Base-by-base conservation (phyloP, 2,113 vertebrate species). In the Lophius piscatorius region DNA sequence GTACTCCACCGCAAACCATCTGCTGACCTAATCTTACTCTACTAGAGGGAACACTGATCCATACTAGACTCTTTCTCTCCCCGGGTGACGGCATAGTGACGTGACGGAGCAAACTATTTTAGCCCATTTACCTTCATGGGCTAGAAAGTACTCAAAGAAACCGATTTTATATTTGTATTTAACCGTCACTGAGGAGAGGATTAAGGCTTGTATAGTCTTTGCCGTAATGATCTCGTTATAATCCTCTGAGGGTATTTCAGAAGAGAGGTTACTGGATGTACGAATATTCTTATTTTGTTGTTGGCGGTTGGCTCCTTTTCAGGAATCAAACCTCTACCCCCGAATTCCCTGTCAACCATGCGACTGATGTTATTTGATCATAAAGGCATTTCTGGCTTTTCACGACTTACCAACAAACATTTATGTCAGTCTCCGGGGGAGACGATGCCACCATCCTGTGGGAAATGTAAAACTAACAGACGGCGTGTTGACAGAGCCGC, bases 321-420 rank as follows among this genome's bases (percentile, higher is more conserved):
- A n/a, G n/a, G n/a, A n/a, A n/a, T n/a, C n/a, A n/a, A n/a, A n/a
- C n/a, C n/a, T n/a, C n/a, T n/a, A n/a, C n/a, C n/a, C n/a, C n/a
- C n/a, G n/a, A n/a, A n/a, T n/a, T n/a, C n/a, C n/a, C n/a, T n/a
- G n/a, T n/a, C n/a, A n/a, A n/a, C n/a, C n/a, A n/a, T n/a, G n/a
- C n/a, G n/a, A n/a, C n/a, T n/a, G n/a, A n/a, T n/a, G n/a, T n/a
- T n/a, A n/a, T n/a, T 52, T 69, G 56, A 79, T 86, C 75, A 74
- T 76, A 77, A 81, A 78, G 75, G 67, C 81, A 70, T 72, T 42
- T 45, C 69, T 78, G 59, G 20, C 52, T 78, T 74, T 71, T 59
- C 76, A 70, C 74, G 68, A 36, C 58, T 55, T 67, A 60, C 28
- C 44, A n/a, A 41, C 45, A 73, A 59, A 74, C 63, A 50, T 70